These are phyloP conservation scores for Pseudeuparius sepicola DNA, from an alignment of 2,888 invertebrate genomes.

Conservation along the genomic window DNA sequence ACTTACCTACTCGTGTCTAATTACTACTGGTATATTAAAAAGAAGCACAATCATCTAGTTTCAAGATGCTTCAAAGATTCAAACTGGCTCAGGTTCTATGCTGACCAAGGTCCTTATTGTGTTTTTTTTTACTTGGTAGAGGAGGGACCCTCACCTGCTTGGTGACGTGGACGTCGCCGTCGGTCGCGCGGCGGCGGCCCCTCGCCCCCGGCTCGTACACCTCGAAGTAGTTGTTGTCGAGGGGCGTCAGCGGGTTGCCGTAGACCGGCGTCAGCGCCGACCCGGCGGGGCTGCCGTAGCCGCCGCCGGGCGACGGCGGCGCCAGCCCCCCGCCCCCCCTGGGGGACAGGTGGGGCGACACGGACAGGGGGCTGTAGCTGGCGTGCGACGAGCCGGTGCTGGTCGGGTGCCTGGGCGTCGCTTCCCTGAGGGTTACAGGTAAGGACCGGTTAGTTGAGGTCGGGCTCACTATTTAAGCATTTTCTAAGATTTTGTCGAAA, in stretches of 20 bases:
- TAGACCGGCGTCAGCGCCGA: constrained; percentile 37
- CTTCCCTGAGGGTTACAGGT: no score
- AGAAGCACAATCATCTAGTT: no score
- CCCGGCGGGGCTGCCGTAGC: constrained; percentile 44
- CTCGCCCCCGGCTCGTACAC: constrained; percentile 26
- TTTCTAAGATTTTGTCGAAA: no score
- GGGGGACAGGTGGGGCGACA: constrained; percentile 38
- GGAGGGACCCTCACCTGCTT: constrained; percentile 53
- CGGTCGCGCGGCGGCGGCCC: constrained; percentile 5
- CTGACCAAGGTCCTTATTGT: no score
- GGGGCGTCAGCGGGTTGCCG: constrained; percentile 34
- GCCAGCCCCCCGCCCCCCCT: no score
- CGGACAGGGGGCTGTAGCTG: constrained; percentile 38
- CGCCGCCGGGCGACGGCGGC: constrained; percentile 23
- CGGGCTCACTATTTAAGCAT: no score
- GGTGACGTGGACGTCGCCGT: constrained; percentile 40
- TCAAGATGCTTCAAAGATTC: no score
- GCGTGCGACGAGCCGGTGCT: constrained; percentile 44
- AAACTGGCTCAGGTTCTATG: no score
- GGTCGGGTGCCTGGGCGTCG: constrained; percentile 32
- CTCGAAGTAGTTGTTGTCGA: constrained; percentile 36
- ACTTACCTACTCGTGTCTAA: no score
- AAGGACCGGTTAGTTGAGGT: no score
- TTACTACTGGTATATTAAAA: no score
- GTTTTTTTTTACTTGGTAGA: no score